phyloP scores from a whole-genome alignment of 2,797 vertebrate genomes.

The Tokudaia muenninki region DNA sequence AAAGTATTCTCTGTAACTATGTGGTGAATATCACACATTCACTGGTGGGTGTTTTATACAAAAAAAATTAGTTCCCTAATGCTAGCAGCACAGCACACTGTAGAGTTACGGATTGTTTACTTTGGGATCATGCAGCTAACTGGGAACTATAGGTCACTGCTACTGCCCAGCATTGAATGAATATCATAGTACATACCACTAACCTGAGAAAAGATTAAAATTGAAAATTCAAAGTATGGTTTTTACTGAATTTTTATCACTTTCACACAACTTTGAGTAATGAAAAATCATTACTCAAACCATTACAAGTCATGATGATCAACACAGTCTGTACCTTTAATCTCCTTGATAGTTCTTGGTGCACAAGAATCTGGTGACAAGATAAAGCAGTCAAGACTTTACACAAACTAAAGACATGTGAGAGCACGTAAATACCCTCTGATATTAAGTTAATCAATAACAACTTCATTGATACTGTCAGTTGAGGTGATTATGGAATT shows the following conservation, averaged over 20 bases:
- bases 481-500: neutral
- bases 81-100: neutral
- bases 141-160: neutral
- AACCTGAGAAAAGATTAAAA: neutral
- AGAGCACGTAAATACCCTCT: conserved; percentile 23
- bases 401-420: neutral
- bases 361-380: conserved; percentile 6
- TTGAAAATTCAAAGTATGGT: neutral
- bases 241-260: neutral
- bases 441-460: conserved; percentile 48
- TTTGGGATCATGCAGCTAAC: neutral
- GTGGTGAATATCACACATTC: neutral
- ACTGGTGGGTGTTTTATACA: neutral
- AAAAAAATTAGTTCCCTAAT: neutral
- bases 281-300: neutral
- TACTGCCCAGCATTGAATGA: neutral
- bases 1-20: neutral
- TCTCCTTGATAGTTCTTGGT: neutral
- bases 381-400: conserved; percentile 5
- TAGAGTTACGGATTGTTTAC: neutral
- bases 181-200: neutral
- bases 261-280: neutral
- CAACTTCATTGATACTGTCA: conserved; percentile 39
- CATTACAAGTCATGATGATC: neutral
- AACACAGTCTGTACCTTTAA: neutral